Evolutionary conservation across 2,113 vertebrate genomes (phyloP).

Genomic region (Notarius lentiginosus): DNA sequence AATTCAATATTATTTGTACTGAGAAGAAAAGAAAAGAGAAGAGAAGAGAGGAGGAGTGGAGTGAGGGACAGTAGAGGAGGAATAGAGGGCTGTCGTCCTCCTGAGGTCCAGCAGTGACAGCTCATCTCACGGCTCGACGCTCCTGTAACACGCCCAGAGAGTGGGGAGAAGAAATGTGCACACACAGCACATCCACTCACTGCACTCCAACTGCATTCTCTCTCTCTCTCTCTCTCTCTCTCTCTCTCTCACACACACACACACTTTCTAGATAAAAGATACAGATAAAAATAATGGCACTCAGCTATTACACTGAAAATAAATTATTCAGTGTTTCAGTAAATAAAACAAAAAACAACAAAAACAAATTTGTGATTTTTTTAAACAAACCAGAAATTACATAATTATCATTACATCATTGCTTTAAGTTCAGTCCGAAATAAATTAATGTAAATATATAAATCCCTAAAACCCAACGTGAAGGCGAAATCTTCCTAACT

Average conservation of each 20-base stretch:
- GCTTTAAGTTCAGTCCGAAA: not conserved
- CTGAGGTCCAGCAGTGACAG: conserved; percentile 76
- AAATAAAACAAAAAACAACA: not conserved
- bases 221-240: not conserved
- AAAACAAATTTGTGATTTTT: not conserved
- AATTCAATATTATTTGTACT: not conserved
- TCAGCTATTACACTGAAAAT: not conserved
- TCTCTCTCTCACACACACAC: conserved; percentile 11
- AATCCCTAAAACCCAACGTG: not conserved
- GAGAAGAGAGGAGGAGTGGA: not conserved
- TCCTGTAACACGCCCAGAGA: conserved; percentile 58
- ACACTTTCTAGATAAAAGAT: not conserved
- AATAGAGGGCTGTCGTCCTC: conserved; percentile 57
- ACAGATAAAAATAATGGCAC: not conserved
- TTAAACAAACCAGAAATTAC: too few relatives aligned
- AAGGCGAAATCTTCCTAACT: too few relatives aligned
- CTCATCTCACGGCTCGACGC: conserved; percentile 78
- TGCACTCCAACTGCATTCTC: conserved; percentile 56
- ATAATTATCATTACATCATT: not conserved
- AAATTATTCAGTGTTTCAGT: not conserved
- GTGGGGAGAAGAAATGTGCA: conserved; percentile 59
- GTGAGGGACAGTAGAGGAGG: not conserved
- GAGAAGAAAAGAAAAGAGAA: too few relatives aligned
- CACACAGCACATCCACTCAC: conserved; percentile 70
- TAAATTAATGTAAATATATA: not conserved